Base-by-base conservation (phyloP, 2,888 invertebrate species). In the Agrotis puta region DNA sequence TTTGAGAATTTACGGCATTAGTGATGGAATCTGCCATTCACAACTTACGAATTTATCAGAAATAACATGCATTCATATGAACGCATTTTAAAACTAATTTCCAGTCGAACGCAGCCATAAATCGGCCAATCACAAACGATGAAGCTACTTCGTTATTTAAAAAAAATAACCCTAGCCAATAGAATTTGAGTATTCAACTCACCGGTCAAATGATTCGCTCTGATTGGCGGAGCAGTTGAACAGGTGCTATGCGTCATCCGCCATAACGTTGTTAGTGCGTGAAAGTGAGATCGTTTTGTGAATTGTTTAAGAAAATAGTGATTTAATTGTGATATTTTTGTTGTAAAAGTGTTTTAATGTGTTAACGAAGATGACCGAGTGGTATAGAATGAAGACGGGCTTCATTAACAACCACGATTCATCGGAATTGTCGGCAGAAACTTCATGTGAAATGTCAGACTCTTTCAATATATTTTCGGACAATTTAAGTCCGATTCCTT, bases 401-500 rank as follows among this genome's bases (percentile, higher is more conserved):
- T 92, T 89, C 82, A 91, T 88, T 58, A 92, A 88, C 82, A 93
- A 93, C 74, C 90, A 90, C 80, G 92, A 95, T 91, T 96, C 96
- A 74, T 96, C 97, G 76, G 96, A 97, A 91, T 90, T 97, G 82
- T 97, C 96, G 76, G 95, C 95, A 85, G 97, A 97, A 93, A 96
- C 95, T 83, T 97, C 97, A 81, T 96, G 97, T 93, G 97, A 97
- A 92, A 96, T 97, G 93, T 97, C 97, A 89, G 97, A 97, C 89
- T 93, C 95, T 39, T 97, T 97, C 87, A 97, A 97, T 88, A 91
- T 94, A 86, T 96, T 97, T 87, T 97, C 97, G 83, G 96, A 96
- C 70, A 97, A 96, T 91, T 92, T 96, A 80, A 97, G 97, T 85
- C 97, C 97, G 54, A 96, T 97, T 83, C 95, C 95, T 69, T 92